Evolutionary conservation across 2,113 vertebrate genomes (phyloP).

Genomic region (Onychorhynchus coronatus): DNA sequence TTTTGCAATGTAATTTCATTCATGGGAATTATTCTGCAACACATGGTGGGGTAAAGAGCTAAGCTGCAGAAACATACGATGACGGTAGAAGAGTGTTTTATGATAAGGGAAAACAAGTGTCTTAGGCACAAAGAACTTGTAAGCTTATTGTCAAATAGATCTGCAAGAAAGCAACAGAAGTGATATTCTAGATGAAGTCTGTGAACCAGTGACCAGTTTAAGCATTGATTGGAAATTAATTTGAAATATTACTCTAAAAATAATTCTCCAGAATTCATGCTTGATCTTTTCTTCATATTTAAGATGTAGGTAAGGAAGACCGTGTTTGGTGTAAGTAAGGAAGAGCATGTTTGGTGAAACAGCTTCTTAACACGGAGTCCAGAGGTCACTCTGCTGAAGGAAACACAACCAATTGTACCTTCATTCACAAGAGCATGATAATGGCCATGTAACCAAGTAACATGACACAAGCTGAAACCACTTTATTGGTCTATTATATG

Average conservation of each 20-base stretch:
- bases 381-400: not conserved
- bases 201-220: not conserved
- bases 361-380: not conserved
- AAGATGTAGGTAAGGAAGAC: not conserved
- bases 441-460: not conserved
- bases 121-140: not conserved
- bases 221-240: not conserved
- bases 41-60: not conserved
- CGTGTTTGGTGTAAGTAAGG: not conserved
- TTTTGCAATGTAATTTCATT: not conserved
- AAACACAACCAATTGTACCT: not conserved
- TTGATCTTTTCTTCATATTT: not conserved
- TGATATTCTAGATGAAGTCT: not conserved
- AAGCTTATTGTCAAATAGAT: accelerated
- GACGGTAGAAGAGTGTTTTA: not conserved
- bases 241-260: not conserved
- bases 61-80: not conserved
- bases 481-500: not conserved
- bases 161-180: not conserved
- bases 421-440: not conserved
- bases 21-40: not conserved
- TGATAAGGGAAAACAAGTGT: not conserved
- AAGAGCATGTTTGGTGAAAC: not conserved
- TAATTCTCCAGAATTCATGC: not conserved
- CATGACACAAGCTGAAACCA: not conserved